phyloP scores from a whole-genome alignment of 2,113 vertebrate species.

The Amblyornis subalaris region DNA sequence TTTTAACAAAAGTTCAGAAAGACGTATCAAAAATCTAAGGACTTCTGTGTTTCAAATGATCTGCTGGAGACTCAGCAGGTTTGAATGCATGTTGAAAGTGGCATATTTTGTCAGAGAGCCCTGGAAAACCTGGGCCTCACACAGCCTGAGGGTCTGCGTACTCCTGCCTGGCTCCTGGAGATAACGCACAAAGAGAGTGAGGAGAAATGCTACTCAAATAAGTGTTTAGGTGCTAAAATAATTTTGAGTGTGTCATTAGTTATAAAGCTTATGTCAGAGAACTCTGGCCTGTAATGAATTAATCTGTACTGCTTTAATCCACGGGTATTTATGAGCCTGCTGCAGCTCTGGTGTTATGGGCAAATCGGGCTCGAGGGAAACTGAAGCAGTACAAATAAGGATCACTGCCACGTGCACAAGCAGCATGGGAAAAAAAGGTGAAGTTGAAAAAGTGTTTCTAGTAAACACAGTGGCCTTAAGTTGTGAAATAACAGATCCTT shows the following conservation, averaged over 20 bases:
- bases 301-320: neutral
- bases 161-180: neutral
- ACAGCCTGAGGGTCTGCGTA: rapidly evolving
- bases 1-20: constrained; percentile 33
- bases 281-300: neutral
- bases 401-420: neutral
- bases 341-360: neutral
- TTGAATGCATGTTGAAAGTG: neutral
- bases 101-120: rapidly evolving
- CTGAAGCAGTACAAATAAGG: neutral
- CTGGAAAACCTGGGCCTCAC: neutral
- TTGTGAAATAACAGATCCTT: neutral
- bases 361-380: neutral
- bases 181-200: neutral
- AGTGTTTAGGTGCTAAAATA: neutral
- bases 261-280: neutral
- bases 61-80: neutral
- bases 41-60: constrained; percentile 27
- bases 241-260: neutral
- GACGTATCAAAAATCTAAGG: neutral
- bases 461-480: neutral
- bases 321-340: neutral
- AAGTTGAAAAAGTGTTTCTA: neutral
- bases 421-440: neutral
- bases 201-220: neutral